phyloP scores from a whole-genome alignment of 2,888 invertebrate genomes.

The Nymphalis urticae region DNA sequence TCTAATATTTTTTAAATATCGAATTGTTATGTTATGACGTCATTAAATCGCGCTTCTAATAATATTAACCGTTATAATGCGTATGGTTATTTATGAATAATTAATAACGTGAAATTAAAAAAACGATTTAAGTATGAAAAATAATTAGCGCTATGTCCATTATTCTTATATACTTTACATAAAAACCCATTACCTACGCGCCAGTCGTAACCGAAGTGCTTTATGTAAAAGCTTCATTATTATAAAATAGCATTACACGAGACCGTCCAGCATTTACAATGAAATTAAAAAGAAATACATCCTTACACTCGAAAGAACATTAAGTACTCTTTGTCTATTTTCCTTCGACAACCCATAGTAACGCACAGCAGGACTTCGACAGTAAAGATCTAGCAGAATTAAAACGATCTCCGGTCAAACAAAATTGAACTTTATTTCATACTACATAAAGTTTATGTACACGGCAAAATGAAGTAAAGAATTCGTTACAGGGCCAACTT shows the following conservation, averaged over 20 bases:
- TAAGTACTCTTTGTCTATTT: constrained; percentile 68
- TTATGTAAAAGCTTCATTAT: constrained; percentile 38
- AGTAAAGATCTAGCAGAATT: constrained; percentile 60
- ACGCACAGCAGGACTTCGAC: constrained; percentile 62
- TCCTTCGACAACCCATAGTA: constrained; percentile 71
- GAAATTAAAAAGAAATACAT: constrained; percentile 56
- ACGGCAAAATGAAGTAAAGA: constrained; percentile 38
- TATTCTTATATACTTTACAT: too few species aligned
- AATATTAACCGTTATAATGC: too few species aligned
- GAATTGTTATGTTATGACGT: too few species aligned
- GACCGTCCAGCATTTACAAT: constrained; percentile 39
- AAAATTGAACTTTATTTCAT: constrained; percentile 43
- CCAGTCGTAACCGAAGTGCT: constrained; percentile 15
- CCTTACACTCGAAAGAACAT: constrained; percentile 70
- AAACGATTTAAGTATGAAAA: too few species aligned
- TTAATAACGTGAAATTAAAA: too few species aligned
- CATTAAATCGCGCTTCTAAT: too few species aligned
- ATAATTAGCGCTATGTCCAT: too few species aligned
- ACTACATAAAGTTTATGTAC: constrained; percentile 8
- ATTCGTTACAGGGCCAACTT: constrained; percentile 38
- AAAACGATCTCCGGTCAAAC: constrained; percentile 21
- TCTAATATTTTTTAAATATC: too few species aligned
- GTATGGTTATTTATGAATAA: too few species aligned
- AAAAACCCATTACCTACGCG: constrained; percentile 21
- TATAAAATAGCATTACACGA: constrained; percentile 38